A percentile compares a stretch with the other conserved stretches of the same genome.
Conservation (phyloP, 2,113 vertebrate genomes). For the Amazona vittata region DNA sequence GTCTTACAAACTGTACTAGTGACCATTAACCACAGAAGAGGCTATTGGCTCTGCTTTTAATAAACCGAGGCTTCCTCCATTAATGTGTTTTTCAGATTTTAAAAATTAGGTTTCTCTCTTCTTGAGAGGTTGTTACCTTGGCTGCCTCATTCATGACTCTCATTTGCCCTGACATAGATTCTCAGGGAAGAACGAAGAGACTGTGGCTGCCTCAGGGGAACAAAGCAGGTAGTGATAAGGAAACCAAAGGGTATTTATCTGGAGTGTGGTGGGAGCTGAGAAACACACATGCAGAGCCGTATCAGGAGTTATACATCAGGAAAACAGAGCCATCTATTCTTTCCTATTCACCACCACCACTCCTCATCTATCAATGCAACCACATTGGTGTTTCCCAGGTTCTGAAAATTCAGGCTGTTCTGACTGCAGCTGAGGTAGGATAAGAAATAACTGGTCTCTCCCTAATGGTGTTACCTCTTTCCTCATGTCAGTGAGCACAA, state of each 20-base stretch:
- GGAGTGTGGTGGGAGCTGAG: background rate
- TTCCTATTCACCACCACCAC: background rate
- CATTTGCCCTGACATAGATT: background rate
- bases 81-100: background rate
- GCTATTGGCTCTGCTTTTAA: background rate
- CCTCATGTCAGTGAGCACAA: background rate
- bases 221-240: background rate
- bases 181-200: background rate
- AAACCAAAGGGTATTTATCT: background rate
- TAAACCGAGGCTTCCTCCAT: background rate
- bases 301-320: background rate
- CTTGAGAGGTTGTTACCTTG: background rate
- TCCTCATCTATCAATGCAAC: background rate
- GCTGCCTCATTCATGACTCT: background rate
- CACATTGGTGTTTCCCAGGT: background rate
- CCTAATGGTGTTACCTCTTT: background rate
- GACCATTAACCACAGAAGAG: background rate
- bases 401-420: background rate
- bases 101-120: background rate
- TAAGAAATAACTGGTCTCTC: background rate
- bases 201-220: rapidly evolving
- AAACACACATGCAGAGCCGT: background rate
- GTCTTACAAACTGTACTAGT: background rate
- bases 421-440: background rate
- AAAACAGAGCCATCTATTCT: background rate